A percentile compares a stretch with the other conserved stretches of the same genome.
Conservation (phyloP, 2,888 invertebrate species). For the Cerceris rybyensis region DNA sequence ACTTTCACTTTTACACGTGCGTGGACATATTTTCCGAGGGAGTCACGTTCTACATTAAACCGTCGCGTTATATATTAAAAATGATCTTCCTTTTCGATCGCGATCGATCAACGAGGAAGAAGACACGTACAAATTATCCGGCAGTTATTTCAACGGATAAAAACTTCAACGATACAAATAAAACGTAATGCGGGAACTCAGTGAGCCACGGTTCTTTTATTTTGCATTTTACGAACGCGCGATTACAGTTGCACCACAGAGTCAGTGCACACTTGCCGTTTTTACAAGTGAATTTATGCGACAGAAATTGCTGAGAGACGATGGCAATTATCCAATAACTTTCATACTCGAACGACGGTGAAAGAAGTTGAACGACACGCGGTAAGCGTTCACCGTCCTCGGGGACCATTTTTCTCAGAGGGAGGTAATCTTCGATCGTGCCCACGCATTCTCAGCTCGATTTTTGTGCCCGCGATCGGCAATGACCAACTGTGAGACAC, state of each 20-base stretch:
- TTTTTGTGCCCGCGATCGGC: too few species aligned
- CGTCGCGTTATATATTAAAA: not conserved
- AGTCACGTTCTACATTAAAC: not conserved
- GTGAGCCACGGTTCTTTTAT: not conserved
- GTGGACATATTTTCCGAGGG: not conserved
- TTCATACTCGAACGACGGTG: slow-evolving; percentile 14
- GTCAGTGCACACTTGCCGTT: not conserved
- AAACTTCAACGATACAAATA: not conserved
- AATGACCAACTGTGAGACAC: not conserved
- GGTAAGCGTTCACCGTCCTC: not conserved
- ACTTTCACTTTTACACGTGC: not conserved
- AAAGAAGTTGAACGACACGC: slow-evolving; percentile 37
- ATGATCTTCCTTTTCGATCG: not conserved
- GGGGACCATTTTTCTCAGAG: not conserved
- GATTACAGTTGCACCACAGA: not conserved
- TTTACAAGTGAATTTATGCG: slow-evolving; percentile 29
- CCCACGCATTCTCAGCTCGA: slow-evolving; percentile 17
- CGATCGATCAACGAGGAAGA: not conserved
- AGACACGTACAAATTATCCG: too few species aligned
- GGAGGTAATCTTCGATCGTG: not conserved
- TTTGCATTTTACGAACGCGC: not conserved
- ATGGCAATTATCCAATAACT: slow-evolving; percentile 48
- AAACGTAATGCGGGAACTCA: not conserved
- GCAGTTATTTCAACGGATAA: not conserved
- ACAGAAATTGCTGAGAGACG: slow-evolving; percentile 13